Base-by-base conservation (phyloP, 2,797 vertebrate genomes). In the Brotula barbata region DNA sequence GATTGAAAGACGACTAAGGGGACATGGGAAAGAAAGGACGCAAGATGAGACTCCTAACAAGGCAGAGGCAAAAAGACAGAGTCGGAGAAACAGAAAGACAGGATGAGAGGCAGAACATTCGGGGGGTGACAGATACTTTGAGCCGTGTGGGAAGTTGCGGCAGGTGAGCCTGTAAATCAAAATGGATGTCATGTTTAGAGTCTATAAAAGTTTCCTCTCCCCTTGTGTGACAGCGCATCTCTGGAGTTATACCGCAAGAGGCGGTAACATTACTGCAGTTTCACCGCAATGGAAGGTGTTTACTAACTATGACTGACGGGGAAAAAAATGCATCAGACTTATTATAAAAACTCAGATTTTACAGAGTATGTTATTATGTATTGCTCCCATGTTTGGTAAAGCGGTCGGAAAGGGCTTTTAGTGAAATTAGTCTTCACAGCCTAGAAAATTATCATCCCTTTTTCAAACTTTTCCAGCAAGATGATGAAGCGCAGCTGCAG, bases 91-190 rank as follows among this genome's bases (percentile, higher is more conserved):
- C 25, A 69, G 7, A 44, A 17, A 54, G 22, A n/a, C 17, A 37
- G 25, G 25, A 51, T 36, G 43, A 58, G 43, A 0, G 17, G 40
- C n/a, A 33, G 20, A 20, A 51, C 16, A 41, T 25, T 40, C 3
- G 21, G 10, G 11, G 3, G 20, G 19, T 58, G 51, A 60, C n/a
- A 58, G 52, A 25, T 70, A 17, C 55, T 49, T 68, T 20, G 23
- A 49, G 43, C 31, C 49, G 16, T 21, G 45, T 22, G 1, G 16
- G 34, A 16, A 19, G 52, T 19, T 45, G 31, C 41, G 19, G 5
- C 7, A 39, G 45, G 7, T 17, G 49, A 11, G 37, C 44, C 4
- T 2, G 36, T 14, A 31, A 46, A 53, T 13, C 31, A 16, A 36
- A 11, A 12, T 14, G 12, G 5, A 46, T 3, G 1, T 25, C 34